Conservation (phyloP, 2,888 invertebrate genomes). For the Andrena trimmerana region DNA sequence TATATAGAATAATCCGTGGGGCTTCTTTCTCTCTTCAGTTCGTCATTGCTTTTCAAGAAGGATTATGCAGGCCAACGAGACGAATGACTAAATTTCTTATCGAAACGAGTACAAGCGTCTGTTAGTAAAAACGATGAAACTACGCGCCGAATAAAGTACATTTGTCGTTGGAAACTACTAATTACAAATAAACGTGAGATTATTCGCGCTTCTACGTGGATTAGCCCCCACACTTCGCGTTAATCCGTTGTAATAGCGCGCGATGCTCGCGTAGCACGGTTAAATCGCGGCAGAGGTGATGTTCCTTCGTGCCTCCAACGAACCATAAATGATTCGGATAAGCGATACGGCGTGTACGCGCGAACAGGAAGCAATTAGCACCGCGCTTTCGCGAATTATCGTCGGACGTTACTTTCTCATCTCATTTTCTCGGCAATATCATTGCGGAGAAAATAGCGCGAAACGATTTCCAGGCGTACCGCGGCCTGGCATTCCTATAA, state of each 20-base stretch:
- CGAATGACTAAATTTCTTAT: no score
- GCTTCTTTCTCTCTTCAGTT: no score
- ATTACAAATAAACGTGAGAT: no score
- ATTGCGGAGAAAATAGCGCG: constrained; percentile 74
- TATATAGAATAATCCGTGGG: no score
- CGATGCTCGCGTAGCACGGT: neutral
- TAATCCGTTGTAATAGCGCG: neutral
- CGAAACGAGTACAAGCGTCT: no score
- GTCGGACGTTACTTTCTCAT: constrained; percentile 70
- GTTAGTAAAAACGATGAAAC: no score
- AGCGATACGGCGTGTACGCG: constrained; percentile 60
- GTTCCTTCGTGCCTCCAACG: constrained; percentile 29
- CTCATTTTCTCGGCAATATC: constrained; percentile 72
- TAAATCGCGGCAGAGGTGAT: constrained; percentile 11
- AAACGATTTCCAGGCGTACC: constrained; percentile 63
- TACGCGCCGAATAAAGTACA: no score
- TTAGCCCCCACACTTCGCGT: no score
- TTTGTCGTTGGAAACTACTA: no score
- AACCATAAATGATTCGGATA: constrained; percentile 57
- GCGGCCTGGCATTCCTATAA: constrained; percentile 55
- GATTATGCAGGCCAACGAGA: no score
- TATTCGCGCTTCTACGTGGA: no score
- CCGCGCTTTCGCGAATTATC: constrained; percentile 72
- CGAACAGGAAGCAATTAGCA: constrained; percentile 74
- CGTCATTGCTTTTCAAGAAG: no score